Conservation (phyloP, 2,888 invertebrate genomes). For the Thecocarcelia acutangulata region DNA sequence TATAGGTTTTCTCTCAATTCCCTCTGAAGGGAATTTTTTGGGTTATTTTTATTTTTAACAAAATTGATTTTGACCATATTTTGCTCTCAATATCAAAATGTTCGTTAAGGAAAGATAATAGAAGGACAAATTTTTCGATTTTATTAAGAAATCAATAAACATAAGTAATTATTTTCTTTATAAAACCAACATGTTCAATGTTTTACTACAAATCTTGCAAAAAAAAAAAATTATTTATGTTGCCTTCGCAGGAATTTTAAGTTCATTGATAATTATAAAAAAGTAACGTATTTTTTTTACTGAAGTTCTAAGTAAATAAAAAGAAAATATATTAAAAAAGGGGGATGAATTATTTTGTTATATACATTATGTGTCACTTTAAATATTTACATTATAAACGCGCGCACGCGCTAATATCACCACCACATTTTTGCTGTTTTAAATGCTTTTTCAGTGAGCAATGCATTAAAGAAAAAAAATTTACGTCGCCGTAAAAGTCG, state of each 20-base stretch:
- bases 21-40: too few relatives aligned
- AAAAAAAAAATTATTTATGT: constrained; percentile 1
- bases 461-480: neutral
- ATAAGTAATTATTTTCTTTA: too few relatives aligned
- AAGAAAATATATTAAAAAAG: constrained; percentile 1
- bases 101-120: too few relatives aligned
- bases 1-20: too few relatives aligned
- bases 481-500: constrained; percentile 57
- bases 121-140: too few relatives aligned
- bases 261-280: constrained; percentile 40
- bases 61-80: too few relatives aligned
- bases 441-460: neutral
- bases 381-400: constrained; percentile 68
- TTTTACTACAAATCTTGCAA: neutral
- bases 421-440: constrained; percentile 46
- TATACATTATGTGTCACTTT: constrained; percentile 64
- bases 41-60: too few relatives aligned
- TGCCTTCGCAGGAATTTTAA: constrained; percentile 4
- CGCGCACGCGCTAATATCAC: constrained; percentile 67
- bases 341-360: constrained; percentile 53
- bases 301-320: constrained; percentile 41
- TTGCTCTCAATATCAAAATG: too few relatives aligned
- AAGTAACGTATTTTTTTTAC: constrained; percentile 65
- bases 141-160: too few relatives aligned
- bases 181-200: too few relatives aligned